Conservation (phyloP, 2,113 vertebrate species). For the Carollia perspicillata region DNA sequence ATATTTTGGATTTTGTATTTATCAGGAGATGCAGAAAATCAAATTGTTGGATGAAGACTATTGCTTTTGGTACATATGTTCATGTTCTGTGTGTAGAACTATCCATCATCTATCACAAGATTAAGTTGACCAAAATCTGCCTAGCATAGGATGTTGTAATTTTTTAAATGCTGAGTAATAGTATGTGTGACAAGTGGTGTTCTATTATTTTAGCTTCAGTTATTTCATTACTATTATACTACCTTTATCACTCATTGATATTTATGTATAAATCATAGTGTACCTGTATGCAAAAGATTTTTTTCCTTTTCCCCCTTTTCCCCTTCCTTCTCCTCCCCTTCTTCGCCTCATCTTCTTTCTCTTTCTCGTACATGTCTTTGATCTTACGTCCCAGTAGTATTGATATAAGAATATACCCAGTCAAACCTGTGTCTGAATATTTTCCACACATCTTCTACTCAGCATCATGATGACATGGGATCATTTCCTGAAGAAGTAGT, state of each 20-base stretch:
- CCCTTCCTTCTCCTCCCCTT: neutral
- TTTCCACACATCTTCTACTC: neutral
- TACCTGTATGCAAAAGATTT: neutral
- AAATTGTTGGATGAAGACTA: neutral
- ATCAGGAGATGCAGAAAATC: neutral
- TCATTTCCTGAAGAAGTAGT: neutral
- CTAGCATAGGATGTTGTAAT: neutral
- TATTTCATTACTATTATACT: neutral
- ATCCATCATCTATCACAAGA: neutral
- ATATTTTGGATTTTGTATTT: neutral
- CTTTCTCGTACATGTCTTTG: neutral
- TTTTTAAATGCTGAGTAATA: neutral
- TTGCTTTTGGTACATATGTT: neutral
- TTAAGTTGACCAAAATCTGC: neutral
- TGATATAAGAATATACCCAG: neutral
- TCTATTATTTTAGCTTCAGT: neutral
- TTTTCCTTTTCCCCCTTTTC: neutral
- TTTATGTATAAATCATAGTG: neutral
- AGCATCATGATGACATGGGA: neutral
- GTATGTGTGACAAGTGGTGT: neutral
- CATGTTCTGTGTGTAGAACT: neutral
- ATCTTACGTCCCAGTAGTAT: neutral
- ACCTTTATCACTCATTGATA: neutral
- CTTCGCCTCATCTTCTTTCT: neutral
- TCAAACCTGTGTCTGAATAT: neutral